A percentile compares a stretch with the other conserved stretches of the same genome.
These are phyloP conservation scores for Sinocyclocheilus grahami DNA, from an alignment of 2,113 vertebrate species.

Conservation along the genomic window DNA sequence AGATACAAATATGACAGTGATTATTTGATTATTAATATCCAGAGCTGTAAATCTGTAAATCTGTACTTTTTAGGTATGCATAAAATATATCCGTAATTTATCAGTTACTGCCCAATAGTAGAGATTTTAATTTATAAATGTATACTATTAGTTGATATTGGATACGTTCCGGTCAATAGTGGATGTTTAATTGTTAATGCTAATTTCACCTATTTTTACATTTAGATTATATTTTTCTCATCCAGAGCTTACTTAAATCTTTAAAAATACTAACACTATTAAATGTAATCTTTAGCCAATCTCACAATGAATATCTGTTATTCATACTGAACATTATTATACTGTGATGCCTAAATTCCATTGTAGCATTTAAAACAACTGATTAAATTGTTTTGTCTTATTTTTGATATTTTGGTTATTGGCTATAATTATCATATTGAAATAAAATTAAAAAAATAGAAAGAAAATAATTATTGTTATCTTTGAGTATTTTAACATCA, in stretches of 20 bases:
- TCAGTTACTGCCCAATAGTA: too few species aligned
- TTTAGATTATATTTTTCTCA: too few species aligned
- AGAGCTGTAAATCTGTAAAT: background rate
- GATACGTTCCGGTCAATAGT: background rate
- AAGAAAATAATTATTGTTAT: background rate
- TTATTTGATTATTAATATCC: background rate
- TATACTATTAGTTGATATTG: background rate
- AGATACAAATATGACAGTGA: background rate
- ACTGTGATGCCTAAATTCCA: background rate
- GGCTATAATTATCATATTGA: too few species aligned
- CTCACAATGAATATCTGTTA: background rate
- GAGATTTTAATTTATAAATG: too few species aligned
- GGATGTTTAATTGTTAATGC: background rate
- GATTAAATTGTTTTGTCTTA: too few species aligned
- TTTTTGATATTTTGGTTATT: too few species aligned
- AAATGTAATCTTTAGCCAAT: background rate
- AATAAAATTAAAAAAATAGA: too few species aligned
- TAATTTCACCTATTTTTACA: background rate
- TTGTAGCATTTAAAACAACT: too few species aligned
- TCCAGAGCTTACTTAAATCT: too few species aligned
- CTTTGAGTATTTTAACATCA: background rate
- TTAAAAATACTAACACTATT: background rate
- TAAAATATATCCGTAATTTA: too few species aligned
- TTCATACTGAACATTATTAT: background rate
- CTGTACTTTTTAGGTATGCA: too few species aligned